Evolutionary conservation across 1,140 invertebrate species (phyloP).

Genomic region (Sipha flava): DNA sequence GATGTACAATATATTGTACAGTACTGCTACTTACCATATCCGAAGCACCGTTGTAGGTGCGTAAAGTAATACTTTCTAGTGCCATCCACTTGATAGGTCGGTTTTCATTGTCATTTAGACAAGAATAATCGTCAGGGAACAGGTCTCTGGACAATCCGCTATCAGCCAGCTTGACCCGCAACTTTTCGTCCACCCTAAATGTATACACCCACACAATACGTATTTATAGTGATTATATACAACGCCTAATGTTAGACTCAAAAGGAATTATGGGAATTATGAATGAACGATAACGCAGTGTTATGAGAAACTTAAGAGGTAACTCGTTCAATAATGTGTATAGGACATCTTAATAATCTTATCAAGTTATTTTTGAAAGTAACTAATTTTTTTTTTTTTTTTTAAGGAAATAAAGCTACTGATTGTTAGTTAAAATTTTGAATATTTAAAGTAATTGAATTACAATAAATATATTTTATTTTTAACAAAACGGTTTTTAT

Average conservation of each 20-base stretch:
- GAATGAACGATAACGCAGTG: not conserved
- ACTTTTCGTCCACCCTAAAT: constrained; percentile 65
- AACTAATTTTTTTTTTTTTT: not conserved
- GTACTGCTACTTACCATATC: constrained; percentile 66
- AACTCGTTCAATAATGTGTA: not conserved
- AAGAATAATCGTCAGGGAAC: constrained; percentile 93
- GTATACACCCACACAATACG: not conserved
- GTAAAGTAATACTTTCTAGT: constrained; percentile 73
- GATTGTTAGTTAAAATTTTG: too few species aligned
- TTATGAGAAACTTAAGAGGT: not conserved
- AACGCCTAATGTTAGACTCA: not conserved
- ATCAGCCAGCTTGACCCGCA: constrained; percentile 82
- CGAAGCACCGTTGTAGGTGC: constrained; percentile 66
- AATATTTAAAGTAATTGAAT: too few species aligned
- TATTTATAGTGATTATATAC: not conserved
- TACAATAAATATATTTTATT: too few species aligned
- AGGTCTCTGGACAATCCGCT: constrained; percentile 82
- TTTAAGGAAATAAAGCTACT: too few species aligned
- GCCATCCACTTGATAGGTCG: constrained; percentile 93
- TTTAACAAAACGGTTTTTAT: too few species aligned
- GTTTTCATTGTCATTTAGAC: constrained; percentile 89
- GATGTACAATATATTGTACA: too few species aligned
- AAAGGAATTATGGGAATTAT: constrained; percentile 1
- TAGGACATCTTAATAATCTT: not conserved
- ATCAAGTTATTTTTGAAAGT: not conserved